phyloP scores from a whole-genome alignment of 2,888 invertebrate genomes.

The Troides oblongomaculatus region DNA sequence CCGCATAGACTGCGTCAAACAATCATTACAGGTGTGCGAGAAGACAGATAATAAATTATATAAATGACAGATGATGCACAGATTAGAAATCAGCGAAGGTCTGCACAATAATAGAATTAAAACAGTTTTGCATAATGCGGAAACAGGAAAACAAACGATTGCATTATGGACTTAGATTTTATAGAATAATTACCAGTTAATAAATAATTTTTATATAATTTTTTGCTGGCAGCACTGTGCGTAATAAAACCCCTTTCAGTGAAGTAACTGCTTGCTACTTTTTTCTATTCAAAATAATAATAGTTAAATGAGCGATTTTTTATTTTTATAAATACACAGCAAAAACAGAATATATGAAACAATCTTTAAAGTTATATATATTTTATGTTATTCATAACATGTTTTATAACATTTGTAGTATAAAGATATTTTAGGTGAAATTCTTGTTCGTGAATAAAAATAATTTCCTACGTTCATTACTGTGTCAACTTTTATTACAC shows the following conservation, averaged over 20 bases:
- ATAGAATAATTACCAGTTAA: background rate
- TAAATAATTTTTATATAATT: background rate
- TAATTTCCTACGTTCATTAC: too few species aligned
- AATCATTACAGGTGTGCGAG: background rate
- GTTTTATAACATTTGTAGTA: too few species aligned
- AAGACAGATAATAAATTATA: slow-evolving; percentile 8
- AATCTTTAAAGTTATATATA: too few species aligned
- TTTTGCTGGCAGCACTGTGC: background rate
- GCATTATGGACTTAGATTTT: slow-evolving; percentile 15
- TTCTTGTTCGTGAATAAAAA: too few species aligned
- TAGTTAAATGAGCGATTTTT: too few species aligned
- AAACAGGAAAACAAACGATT: slow-evolving; percentile 22
- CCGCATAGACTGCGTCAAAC: background rate
- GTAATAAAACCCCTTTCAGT: background rate
- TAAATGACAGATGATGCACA: slow-evolving; percentile 19
- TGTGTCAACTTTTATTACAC: background rate
- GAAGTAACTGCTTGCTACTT: too few species aligned
- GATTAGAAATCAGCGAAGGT: slow-evolving; percentile 19
- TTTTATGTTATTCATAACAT: too few species aligned
- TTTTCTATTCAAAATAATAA: too few species aligned
- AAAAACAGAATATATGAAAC: too few species aligned
- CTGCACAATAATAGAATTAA: slow-evolving; percentile 20
- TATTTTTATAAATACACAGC: too few species aligned
- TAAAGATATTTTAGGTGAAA: too few species aligned
- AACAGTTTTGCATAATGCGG: slow-evolving; percentile 26